Evolutionary conservation across 2,888 invertebrate species (phyloP), one percentile per base, ranked within the genome.

Genomic region (Ephialtes manifestator): DNA sequence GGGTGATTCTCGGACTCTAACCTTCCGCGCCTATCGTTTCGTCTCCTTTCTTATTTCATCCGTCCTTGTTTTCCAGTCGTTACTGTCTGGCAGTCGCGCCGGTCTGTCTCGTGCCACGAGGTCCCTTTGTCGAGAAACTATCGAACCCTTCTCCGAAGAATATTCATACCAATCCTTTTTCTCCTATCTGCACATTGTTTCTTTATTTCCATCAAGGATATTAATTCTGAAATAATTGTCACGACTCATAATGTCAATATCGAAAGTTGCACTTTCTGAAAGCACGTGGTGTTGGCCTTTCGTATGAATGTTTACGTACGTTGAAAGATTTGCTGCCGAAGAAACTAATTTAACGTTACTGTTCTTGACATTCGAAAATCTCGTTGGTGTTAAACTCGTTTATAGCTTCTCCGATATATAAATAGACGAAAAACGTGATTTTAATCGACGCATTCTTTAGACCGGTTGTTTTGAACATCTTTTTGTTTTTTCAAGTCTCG

Each of bases 81-180:
- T 53, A 46, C 43, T 78, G 84, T 78, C 75, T 75, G 78, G 51
- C 53, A 48, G 85, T 83, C 80, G 82, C 85, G 85, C 81, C 85
- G 85, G 78, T 43, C 53, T 71, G 85, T 85, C 85, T 85, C 82
- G 82, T 67, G 81, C 85, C 85, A 83, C 82, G 85, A 71, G 85
- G 85, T 85, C 58, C 53, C 63, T 74, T 72, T 71, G 60, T 55
- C 39, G 46, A n/a, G 15, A 28, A 58, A 68, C n/a, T 11, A 31
- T 28, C 28, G 28, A 78, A 46, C 24, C 11, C 58, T n/a, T 31
- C 51, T 39, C 39, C 24, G 10, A 53, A 48, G 18, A 18, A 18
- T 53, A 53, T 53, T 53, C 18, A n/a, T 2, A 2, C 48, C 4
- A n/a, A n/a, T 48, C 48, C 48, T 48, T 48, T 48, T 48, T 4